A percentile compares a stretch with the other conserved stretches of the same genome.
Evolutionary conservation across 2,888 invertebrate species (phyloP).

Genomic region (Erebia epiphron): DNA sequence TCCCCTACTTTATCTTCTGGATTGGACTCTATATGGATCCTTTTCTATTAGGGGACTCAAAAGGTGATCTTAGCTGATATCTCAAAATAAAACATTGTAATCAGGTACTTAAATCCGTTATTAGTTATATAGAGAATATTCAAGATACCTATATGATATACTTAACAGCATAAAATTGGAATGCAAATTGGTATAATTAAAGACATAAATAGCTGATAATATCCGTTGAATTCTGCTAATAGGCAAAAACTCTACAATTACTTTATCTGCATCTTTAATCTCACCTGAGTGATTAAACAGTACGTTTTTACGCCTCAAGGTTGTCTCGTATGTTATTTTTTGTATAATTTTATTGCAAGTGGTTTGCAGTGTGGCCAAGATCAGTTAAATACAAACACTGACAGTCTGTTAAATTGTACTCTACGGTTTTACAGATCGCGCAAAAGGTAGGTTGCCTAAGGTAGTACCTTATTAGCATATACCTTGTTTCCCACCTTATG

Average conservation of each 20-base stretch:
- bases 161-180: background rate
- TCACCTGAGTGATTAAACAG: background rate
- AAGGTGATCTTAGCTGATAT: too few species aligned
- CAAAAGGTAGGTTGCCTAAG: too few species aligned
- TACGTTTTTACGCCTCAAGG: background rate
- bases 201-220: conserved; percentile 23
- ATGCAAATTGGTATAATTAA: conserved; percentile 21
- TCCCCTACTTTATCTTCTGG: too few species aligned
- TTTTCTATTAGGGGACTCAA: too few species aligned
- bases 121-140: too few species aligned
- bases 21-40: too few species aligned
- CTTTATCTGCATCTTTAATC: conserved; percentile 22
- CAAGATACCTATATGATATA: background rate
- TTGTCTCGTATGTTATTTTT: conserved; percentile 1
- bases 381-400: background rate
- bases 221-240: conserved; percentile 26
- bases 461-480: too few species aligned
- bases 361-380: background rate
- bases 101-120: too few species aligned
- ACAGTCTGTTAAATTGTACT: too few species aligned
- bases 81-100: too few species aligned
- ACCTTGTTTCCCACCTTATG: too few species aligned
- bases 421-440: too few species aligned
- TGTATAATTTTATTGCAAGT: background rate
- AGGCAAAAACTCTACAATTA: conserved; percentile 29